Conservation (phyloP, 2,797 vertebrate genomes). For the Monodelphis domestica region DNA sequence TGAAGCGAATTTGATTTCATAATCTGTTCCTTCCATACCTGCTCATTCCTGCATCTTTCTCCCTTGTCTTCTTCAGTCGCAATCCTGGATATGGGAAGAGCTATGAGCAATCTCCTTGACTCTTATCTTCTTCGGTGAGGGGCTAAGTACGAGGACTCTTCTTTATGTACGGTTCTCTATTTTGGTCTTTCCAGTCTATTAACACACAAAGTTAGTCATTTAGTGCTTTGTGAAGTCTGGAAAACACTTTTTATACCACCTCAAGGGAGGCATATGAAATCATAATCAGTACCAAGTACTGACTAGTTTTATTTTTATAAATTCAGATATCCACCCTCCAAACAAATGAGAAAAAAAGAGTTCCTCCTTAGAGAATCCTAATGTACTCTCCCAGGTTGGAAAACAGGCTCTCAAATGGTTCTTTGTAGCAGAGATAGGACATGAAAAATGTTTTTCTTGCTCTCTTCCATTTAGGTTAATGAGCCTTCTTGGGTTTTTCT, state of each 20-base stretch:
- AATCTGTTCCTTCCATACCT: slow-evolving; percentile 33
- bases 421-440: neutral
- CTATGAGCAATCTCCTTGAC: neutral
- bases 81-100: neutral
- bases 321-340: neutral
- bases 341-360: neutral
- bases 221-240: neutral
- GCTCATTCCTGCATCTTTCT: slow-evolving; percentile 28
- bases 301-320: neutral
- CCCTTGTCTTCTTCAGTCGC: neutral
- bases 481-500: neutral
- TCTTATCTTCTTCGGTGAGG: neutral
- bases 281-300: neutral
- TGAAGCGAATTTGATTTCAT: neutral
- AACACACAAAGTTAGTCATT: slow-evolving; percentile 18
- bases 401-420: neutral
- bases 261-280: neutral
- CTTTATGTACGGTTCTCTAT: neutral
- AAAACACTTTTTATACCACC: neutral
- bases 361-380: neutral
- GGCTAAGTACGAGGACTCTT: neutral
- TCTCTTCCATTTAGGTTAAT: neutral
- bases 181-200: slow-evolving; percentile 59
- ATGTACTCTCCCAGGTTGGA: neutral
- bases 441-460: neutral